Base-by-base conservation (phyloP, 1,140 invertebrate species). In the Zophobas morio region DNA sequence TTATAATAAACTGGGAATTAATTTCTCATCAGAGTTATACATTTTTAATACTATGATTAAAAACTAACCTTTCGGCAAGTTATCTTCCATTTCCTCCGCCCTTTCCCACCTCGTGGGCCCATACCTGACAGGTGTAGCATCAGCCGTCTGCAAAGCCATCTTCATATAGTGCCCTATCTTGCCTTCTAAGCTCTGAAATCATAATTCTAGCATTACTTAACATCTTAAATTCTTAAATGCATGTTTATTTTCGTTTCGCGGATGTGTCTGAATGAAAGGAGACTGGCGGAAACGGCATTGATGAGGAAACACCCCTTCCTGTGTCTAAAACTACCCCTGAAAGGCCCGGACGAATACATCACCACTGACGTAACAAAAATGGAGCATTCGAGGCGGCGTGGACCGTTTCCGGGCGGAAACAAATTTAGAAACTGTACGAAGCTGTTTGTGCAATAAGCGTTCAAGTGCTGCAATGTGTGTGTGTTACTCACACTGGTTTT, bases 111-210 rank as follows among this genome's bases (percentile, higher is more conserved):
- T 37, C 33, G 20, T 54, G 5, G 78, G 34, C 6, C 77, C 81
- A 72, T 81, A 84, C 54, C 82, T 77, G 6, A 83, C 82, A 34
- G 82, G 82, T 1, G 76, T 8, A 37, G 57, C 75, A 76, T 80
- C 80, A 32, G 82, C 76, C 35, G 82, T 78, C 76, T 82, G 80
- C 74, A 84, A 53, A 1, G 81, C 81, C 81, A 83, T 84, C 37
- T 80, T 79, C 5, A 72, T 39, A 71, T 83, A 81, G 71, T 81
- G 81, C 56, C 83, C 83, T 84, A 84, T 84, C 78, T 84, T 84
- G 83, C 72, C 6, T n/a, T 6, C 33, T 51, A 66, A 6, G 37
- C 51, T 33, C 72, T 76, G 71, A n/a, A 79, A 81, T 1, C 20
- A 20, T 20, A 20, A 20, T 20, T 20, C 20, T 20, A 53, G 63